Percentiles rank a stretch among this genome's conserved stretches.
Evolutionary conservation across 2,888 invertebrate genomes (phyloP).

Genomic region (Drosophila pseudotalamancana): DNA sequence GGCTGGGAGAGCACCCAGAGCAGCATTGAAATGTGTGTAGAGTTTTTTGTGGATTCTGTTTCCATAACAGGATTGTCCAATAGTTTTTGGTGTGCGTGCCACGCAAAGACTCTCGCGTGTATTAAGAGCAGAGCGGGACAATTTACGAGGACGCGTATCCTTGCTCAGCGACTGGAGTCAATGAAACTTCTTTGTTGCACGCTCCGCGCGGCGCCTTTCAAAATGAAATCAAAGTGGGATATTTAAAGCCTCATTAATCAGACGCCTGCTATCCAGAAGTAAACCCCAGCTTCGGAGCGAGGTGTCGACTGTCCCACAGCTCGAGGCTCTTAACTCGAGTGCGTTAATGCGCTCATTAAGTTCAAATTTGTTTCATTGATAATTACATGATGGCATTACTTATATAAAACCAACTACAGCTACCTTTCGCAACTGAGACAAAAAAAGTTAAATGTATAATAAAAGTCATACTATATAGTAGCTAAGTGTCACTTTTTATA

Average conservation of each 20-base stretch:
- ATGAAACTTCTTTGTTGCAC: constrained; percentile 75
- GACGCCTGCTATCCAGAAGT: constrained; percentile 49
- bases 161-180: constrained; percentile 64
- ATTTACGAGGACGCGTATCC: constrained; percentile 37
- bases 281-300: constrained; percentile 20
- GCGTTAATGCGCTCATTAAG: constrained; percentile 75
- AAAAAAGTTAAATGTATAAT: too few relatives aligned
- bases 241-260: constrained; percentile 83
- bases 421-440: too few relatives aligned
- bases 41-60: constrained; percentile 64
- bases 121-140: constrained; percentile 9
- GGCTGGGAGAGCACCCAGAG: constrained; percentile 43
- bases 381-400: constrained; percentile 48
- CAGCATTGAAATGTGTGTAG: constrained; percentile 46
- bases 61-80: constrained; percentile 49
- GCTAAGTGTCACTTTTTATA: too few relatives aligned
- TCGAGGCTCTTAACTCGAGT: constrained; percentile 21
- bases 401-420: neutral
- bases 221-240: constrained; percentile 82
- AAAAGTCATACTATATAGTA: too few relatives aligned
- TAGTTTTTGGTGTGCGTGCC: constrained; percentile 45
- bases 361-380: constrained; percentile 75
- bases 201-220: constrained; percentile 70
- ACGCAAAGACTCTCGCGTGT: constrained; percentile 24
- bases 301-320: constrained; percentile 42